Evolutionary conservation across 64 coral and sea anemone genomes (phyloP), one percentile per base, ranked within the genome.

Genomic region (Orbicella faveolata): DNA sequence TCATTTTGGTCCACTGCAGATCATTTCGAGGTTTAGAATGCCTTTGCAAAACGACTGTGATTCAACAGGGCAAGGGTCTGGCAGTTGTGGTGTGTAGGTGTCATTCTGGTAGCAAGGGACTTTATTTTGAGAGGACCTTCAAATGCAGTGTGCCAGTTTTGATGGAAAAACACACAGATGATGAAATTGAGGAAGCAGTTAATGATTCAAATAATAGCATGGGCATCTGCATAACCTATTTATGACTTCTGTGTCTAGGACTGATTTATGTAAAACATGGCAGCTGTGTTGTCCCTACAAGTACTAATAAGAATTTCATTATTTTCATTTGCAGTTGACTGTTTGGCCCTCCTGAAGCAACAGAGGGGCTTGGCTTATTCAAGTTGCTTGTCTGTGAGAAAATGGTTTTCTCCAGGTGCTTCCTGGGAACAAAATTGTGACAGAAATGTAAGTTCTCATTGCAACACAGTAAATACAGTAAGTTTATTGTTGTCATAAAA

Each of bases 1-100:
- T 61, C 48, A 21, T 76, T 88, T 59, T 91, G 80, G 80, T 36
- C 66, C 15, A 19, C 52, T 33, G 25, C 30, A 26, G 23, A 39
- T 52, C 2, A 75, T 26, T 91, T 85, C 63, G 89, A 91, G 54
- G 8, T 91, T 91, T 85, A 70, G 89, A 25, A 91, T 91, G 89
- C 87, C 87, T 26, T 88, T 44, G 19, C 87, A 88, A 76, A 23
- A 33, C 3, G 41, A 48, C 10, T 76, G 70, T 34, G 73, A 7
- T 52, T n/a, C 17, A 35, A 30, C 87, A 81, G 89, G 89, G 17
- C 89, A 91, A 25, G 88, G 88, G 51, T 17, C 36, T 55, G 87
- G 70, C 14, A 88, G 87, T 30, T 88, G 87, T 88, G 87, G n/a
- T n/a, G 74, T 25, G 54, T 88, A 59, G 87, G 87, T 34, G 74